Conservation (phyloP, 1,140 invertebrate genomes). For the Caenorhabditis brenneri region DNA sequence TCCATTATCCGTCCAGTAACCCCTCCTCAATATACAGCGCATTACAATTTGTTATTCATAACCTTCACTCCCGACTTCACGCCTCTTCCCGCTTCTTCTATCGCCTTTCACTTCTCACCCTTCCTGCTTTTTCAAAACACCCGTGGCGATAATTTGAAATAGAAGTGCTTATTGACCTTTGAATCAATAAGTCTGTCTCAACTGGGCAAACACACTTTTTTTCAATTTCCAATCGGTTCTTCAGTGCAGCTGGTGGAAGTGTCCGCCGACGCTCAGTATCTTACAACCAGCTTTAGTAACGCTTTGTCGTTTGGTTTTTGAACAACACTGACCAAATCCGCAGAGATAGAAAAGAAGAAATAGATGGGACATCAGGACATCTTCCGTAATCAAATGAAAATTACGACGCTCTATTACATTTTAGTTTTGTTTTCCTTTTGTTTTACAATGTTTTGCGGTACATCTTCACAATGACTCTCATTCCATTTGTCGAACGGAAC, state of each 20-base stretch:
- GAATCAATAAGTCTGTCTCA: conserved; percentile 11
- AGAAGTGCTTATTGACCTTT: conserved; percentile 24
- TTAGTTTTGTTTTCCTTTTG: not conserved
- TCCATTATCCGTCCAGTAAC: no score
- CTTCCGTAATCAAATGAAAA: not conserved
- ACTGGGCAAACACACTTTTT: conserved; percentile 1
- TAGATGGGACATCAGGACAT: not conserved
- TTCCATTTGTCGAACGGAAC: not conserved
- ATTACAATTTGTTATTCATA: conserved; percentile 7
- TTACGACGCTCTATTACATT: not conserved
- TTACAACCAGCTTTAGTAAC: conserved; percentile 11
- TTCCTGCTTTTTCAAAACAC: conserved; percentile 7
- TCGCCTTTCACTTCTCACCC: not conserved
- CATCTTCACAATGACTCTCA: not conserved
- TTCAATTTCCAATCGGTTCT: not conserved
- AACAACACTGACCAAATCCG: not conserved
- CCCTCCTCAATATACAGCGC: not conserved
- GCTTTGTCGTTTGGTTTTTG: conserved; percentile 18
- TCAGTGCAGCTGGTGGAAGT: not conserved
- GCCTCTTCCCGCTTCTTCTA: not conserved
- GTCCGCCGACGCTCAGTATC: not conserved
- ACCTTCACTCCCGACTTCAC: not conserved
- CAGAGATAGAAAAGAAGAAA: not conserved
- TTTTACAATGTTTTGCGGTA: not conserved
- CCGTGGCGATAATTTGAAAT: conserved; percentile 11